A percentile compares a stretch with the other conserved stretches of the same genome.
Conservation (phyloP, 1,140 invertebrate species). For the Drosophila sp. region DNA sequence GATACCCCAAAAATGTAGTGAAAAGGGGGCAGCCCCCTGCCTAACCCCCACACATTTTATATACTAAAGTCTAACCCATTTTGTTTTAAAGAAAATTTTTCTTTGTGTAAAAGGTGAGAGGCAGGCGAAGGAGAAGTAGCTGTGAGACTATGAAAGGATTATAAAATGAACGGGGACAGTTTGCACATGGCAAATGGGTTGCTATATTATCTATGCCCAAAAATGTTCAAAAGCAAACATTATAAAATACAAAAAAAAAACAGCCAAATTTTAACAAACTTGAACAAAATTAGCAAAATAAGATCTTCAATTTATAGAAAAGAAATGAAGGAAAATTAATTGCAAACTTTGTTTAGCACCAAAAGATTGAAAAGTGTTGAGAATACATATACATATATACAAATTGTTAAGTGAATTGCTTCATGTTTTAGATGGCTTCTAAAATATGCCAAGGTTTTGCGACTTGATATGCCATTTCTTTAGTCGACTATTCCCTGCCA, state of each 20-base stretch:
- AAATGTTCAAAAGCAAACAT: neutral
- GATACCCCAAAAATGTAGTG: constrained; percentile 42
- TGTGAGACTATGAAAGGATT: neutral
- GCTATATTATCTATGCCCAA: neutral
- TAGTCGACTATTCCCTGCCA: too few relatives aligned
- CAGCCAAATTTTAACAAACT: too few relatives aligned
- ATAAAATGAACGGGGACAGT: constrained; percentile 2
- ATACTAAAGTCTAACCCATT: constrained; percentile 48
- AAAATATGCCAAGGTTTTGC: too few relatives aligned
- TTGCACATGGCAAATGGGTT: neutral
- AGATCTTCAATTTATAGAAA: too few relatives aligned
- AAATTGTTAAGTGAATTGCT: too few relatives aligned
- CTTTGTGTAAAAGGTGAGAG: neutral
- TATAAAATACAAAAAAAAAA: neutral
- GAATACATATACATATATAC: too few relatives aligned
- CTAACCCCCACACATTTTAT: constrained; percentile 13
- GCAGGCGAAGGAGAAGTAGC: neutral
- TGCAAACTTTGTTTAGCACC: too few relatives aligned
- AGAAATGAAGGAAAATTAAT: too few relatives aligned
- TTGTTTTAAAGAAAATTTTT: constrained; percentile 44
- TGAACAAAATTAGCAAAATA: too few relatives aligned
- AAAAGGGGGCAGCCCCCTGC: constrained; percentile 22
- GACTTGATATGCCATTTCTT: too few relatives aligned
- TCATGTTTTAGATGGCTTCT: too few relatives aligned
- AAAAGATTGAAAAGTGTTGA: too few relatives aligned